Conservation (phyloP, 2,113 vertebrate genomes). For the Scomber colias region DNA sequence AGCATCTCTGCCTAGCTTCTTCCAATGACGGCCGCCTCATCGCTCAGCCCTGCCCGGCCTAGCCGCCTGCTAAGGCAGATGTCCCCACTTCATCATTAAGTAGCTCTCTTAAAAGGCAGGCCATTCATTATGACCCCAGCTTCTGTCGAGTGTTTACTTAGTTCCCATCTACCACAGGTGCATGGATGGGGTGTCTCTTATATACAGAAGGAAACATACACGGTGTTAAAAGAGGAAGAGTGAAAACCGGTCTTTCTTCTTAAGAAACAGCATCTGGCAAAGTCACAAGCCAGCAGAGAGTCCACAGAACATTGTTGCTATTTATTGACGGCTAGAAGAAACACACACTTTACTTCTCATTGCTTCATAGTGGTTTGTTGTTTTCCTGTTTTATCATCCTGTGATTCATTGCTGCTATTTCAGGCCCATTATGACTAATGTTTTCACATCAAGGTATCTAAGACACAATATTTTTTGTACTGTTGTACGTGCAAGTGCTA, state of each 20-base stretch:
- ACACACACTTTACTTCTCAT: background rate
- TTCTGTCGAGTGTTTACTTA: constrained; percentile 72
- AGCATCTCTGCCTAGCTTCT: constrained; percentile 50
- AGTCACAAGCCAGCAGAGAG: constrained; percentile 20
- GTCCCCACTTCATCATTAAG: constrained; percentile 78
- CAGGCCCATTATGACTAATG: background rate
- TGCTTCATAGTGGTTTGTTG: background rate
- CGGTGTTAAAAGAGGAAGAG: constrained; percentile 4
- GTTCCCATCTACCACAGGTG: constrained; percentile 71
- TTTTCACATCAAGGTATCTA: constrained; percentile 6
- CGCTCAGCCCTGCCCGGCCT: constrained; percentile 52
- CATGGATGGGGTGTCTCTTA: constrained; percentile 46
- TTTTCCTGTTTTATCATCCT: background rate
- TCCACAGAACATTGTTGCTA: background rate
- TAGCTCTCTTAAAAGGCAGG: constrained; percentile 73
- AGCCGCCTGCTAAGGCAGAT: constrained; percentile 63
- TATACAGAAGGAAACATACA: constrained; percentile 46
- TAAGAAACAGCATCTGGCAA: constrained; percentile 24
- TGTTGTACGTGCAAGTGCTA: background rate
- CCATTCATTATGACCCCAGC: constrained; percentile 75
- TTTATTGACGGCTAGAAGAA: constrained; percentile 3
- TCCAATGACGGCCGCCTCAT: constrained; percentile 15
- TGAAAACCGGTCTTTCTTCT: constrained; percentile 20
- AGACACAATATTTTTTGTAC: constrained; percentile 19
- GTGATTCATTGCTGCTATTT: constrained; percentile 8